A percentile compares a stretch with the other conserved stretches of the same genome.
These are phyloP conservation scores for Fopius arisanus DNA, from an alignment of 1,140 invertebrate genomes.

Conservation along the genomic window DNA sequence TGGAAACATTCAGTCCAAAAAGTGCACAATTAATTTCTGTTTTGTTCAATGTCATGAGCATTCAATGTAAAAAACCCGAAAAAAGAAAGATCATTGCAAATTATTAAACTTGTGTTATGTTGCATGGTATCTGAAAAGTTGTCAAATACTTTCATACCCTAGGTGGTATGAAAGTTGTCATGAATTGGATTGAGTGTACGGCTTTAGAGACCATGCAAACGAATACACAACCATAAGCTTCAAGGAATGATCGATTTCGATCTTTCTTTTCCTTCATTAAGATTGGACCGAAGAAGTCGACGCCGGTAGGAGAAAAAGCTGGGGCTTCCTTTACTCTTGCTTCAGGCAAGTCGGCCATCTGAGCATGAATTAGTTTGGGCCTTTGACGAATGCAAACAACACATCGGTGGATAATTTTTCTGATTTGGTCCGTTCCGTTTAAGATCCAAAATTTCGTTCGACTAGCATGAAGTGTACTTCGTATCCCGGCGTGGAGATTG, in stretches of 20 bases:
- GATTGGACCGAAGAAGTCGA: conserved; percentile 4
- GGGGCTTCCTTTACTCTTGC: background rate
- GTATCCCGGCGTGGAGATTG: background rate
- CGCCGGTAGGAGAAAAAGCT: background rate
- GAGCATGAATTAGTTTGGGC: background rate
- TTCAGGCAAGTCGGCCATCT: background rate
- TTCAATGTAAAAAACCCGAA: too few species aligned
- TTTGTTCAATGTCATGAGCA: too few species aligned
- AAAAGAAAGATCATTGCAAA: too few species aligned
- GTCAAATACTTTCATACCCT: too few species aligned
- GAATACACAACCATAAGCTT: background rate
- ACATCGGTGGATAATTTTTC: background rate
- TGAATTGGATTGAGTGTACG: too few species aligned
- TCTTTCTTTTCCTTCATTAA: conserved; percentile 13
- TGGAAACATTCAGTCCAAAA: too few species aligned
- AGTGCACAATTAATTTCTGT: too few species aligned
- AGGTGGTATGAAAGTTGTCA: too few species aligned
- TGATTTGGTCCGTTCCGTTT: background rate
- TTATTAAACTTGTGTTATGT: too few species aligned
- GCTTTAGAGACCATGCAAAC: conserved; percentile 7
- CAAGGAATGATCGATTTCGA: background rate
- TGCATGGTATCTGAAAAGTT: too few species aligned
- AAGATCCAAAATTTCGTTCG: background rate
- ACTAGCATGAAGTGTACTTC: background rate
- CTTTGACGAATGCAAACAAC: background rate